Evolutionary conservation across 2,113 vertebrate species (phyloP).

Genomic region (Eulemur rufifrons): DNA sequence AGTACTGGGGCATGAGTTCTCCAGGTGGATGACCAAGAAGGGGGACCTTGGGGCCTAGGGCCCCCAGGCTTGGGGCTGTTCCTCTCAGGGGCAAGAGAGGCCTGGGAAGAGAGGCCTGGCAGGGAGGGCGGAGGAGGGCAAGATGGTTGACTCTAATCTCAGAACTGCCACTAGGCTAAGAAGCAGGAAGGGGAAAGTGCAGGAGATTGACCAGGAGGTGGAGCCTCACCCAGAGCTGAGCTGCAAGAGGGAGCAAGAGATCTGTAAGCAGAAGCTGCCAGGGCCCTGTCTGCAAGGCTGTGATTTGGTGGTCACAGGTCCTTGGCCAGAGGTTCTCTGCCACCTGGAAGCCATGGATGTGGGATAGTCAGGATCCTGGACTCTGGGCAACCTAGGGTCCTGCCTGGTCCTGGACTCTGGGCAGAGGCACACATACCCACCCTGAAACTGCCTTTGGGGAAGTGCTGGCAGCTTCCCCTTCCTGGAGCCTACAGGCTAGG

Average conservation of each 20-base stretch:
- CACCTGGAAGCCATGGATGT: background rate
- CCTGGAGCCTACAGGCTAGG: background rate
- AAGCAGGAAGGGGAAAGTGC: slow-evolving; percentile 52
- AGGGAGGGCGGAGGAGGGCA: background rate
- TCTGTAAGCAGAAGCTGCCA: background rate
- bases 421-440: background rate
- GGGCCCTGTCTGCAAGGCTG: background rate
- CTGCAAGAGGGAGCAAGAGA: background rate
- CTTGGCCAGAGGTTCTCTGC: background rate
- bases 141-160: slow-evolving; percentile 28
- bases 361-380: background rate
- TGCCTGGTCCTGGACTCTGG: background rate
- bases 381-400: background rate
- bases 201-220: background rate
- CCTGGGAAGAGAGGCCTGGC: background rate
- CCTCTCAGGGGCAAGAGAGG: background rate
- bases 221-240: background rate
- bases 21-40: background rate
- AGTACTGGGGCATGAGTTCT: background rate
- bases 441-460: slow-evolving; percentile 72
- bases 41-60: background rate
- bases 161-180: slow-evolving; percentile 29
- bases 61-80: background rate
- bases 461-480: slow-evolving; percentile 70
- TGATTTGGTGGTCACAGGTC: background rate